Conservation (phyloP, 2,888 invertebrate genomes). For the Drosophila dives region DNA sequence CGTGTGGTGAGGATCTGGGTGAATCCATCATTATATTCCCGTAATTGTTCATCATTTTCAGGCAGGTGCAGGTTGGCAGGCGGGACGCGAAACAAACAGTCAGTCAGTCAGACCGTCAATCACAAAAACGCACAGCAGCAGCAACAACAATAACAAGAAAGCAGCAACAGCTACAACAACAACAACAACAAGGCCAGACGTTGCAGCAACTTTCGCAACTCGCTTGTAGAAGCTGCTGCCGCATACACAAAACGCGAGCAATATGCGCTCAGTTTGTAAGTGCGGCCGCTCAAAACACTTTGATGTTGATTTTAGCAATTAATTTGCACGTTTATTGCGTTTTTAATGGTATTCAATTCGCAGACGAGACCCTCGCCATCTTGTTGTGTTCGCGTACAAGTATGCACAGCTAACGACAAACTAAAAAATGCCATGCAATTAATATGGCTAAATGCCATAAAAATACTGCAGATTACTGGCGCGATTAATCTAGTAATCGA, state of each 20-base stretch:
- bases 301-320: constrained; percentile 40
- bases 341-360: constrained; percentile 55
- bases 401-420: constrained; percentile 58
- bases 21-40: constrained; percentile 95
- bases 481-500: neutral
- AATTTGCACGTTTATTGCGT: constrained; percentile 56
- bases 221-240: constrained; percentile 55
- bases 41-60: constrained; percentile 83
- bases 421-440: constrained; percentile 36
- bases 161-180: constrained; percentile 43
- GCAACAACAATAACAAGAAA: constrained; percentile 22
- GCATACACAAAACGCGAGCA: constrained; percentile 43
- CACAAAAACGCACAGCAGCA: constrained; percentile 49
- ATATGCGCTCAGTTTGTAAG: constrained; percentile 41
- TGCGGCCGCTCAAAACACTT: constrained; percentile 42
- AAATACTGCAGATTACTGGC: constrained; percentile 11
- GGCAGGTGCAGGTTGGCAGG: constrained; percentile 6
- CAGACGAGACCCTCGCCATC: constrained; percentile 69
- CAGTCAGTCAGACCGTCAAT: constrained; percentile 9
- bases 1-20: constrained; percentile 97
- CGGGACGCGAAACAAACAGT: neutral
- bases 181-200: constrained; percentile 69
- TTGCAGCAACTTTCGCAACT: constrained; percentile 60
- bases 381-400: constrained; percentile 72
- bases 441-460: constrained; percentile 5